These are phyloP conservation scores for Danio jaintianensis DNA, from an alignment of 2,797 vertebrate species.

Conservation along the genomic window DNA sequence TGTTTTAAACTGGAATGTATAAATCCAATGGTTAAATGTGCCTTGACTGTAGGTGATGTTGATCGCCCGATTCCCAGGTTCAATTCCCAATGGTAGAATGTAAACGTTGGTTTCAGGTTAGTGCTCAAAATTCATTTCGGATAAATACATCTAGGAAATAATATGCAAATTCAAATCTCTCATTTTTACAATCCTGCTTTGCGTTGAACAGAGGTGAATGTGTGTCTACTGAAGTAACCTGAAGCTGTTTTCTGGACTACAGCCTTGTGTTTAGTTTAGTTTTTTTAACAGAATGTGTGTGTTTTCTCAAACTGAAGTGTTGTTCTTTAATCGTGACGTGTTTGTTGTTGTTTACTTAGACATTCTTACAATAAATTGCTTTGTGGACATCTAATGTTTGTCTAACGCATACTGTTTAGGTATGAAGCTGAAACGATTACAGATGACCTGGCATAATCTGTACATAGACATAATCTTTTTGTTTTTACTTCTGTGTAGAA, in stretches of 20 bases:
- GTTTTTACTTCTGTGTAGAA: too few species aligned
- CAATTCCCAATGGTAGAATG: not conserved
- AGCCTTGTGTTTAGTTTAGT: not conserved
- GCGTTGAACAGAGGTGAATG: not conserved
- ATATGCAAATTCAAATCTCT: not conserved
- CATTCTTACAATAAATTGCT: constrained; percentile 42
- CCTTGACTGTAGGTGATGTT: constrained; percentile 20
- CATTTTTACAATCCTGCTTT: not conserved
- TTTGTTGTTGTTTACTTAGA: constrained; percentile 51
- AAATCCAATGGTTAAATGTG: constrained; percentile 9
- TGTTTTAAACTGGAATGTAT: not conserved
- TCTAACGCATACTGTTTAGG: not conserved
- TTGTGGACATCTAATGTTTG: not conserved
- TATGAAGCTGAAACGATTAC: too few species aligned
- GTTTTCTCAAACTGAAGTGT: not conserved
- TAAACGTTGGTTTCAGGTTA: not conserved
- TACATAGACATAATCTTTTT: too few species aligned
- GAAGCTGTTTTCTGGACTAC: not conserved
- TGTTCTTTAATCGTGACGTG: not conserved
- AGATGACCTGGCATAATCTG: too few species aligned
- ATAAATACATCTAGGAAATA: not conserved
- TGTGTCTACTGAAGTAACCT: not conserved
- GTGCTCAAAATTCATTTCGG: not conserved
- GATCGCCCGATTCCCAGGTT: not conserved
- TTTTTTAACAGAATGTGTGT: not conserved